phyloP scores from a whole-genome alignment of 2,797 vertebrate genomes.

The Acrossocheilus fasciatus region DNA sequence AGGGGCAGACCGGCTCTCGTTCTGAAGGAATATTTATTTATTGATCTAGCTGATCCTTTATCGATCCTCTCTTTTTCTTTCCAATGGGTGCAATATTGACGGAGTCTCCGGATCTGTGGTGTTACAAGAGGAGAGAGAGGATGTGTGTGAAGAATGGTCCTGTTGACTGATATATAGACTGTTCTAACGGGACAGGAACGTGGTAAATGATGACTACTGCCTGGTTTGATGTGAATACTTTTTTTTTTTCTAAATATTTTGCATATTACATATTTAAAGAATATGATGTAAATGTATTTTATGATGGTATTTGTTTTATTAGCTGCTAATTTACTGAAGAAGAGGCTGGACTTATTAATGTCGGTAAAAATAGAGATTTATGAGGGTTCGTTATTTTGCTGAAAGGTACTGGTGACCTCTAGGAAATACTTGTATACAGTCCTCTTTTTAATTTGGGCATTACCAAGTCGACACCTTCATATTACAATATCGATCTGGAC shows the following conservation, averaged over 20 bases:
- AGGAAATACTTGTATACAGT: constrained; percentile 50
- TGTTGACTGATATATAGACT: constrained; percentile 46
- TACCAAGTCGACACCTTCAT: constrained; percentile 52
- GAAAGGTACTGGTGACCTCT: constrained; percentile 64
- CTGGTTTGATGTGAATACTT: constrained; percentile 77
- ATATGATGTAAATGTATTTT: constrained; percentile 59
- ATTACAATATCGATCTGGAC: constrained; percentile 39
- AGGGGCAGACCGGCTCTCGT: constrained; percentile 47
- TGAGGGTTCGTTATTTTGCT: constrained; percentile 52
- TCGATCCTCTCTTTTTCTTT: constrained; percentile 44
- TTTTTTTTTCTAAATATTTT: constrained; percentile 58
- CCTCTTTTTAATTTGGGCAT: constrained; percentile 66
- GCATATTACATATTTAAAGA: constrained; percentile 55
- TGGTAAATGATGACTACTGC: constrained; percentile 69
- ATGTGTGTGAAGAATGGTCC: constrained; percentile 45
- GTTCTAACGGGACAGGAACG: constrained; percentile 56
- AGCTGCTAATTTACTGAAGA: constrained; percentile 85
- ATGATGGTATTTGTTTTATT: constrained; percentile 78
- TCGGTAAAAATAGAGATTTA: constrained; percentile 43
- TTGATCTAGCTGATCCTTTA: constrained; percentile 58
- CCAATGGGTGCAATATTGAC: constrained; percentile 65
- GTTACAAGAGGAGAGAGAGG: constrained; percentile 45
- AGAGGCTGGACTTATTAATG: constrained; percentile 68
- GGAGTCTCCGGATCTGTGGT: constrained; percentile 49
- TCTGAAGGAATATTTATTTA: constrained; percentile 52